Percentiles rank a stretch among this genome's conserved stretches.
Evolutionary conservation across 2,113 vertebrate species (phyloP).

Genomic region (Nothoprocta perdicaria): DNA sequence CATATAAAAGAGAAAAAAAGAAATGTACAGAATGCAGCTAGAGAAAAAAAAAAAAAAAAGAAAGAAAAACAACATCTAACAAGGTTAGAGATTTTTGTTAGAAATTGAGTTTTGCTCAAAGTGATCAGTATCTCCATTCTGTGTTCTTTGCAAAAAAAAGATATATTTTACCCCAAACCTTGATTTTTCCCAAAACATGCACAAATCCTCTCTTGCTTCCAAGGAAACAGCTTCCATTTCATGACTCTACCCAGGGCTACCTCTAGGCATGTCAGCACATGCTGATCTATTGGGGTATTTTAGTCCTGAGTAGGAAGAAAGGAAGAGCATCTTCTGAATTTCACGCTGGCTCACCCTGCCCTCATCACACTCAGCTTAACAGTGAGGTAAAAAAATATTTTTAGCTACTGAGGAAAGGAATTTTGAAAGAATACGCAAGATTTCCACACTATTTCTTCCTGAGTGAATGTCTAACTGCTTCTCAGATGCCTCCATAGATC

Average conservation of each 20-base stretch:
- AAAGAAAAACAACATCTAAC: background rate
- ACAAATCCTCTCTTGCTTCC: background rate
- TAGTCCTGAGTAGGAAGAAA: background rate
- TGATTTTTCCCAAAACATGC: background rate
- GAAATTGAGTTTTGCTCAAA: background rate
- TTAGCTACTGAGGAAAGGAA: slow-evolving; percentile 32
- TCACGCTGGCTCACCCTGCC: background rate
- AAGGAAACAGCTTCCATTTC: background rate
- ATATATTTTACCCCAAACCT: background rate
- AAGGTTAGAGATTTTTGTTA: background rate
- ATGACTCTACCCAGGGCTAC: background rate
- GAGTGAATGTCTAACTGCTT: slow-evolving; percentile 23
- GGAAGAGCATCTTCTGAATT: background rate
- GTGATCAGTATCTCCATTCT: background rate
- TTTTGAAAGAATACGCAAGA: slow-evolving; percentile 30
- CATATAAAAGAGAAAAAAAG: background rate
- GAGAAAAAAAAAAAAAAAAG: background rate
- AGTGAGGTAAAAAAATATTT: slow-evolving; percentile 25
- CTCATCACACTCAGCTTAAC: slow-evolving; percentile 7
- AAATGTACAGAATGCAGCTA: background rate
- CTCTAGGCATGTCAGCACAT: background rate
- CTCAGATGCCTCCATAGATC: slow-evolving; percentile 22
- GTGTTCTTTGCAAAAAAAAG: background rate
- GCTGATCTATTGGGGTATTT: background rate
- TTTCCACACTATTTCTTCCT: slow-evolving; percentile 39